These are phyloP conservation scores for Odocoileus virginianus DNA, from an alignment of 2,113 vertebrate species.

Conservation along the genomic window DNA sequence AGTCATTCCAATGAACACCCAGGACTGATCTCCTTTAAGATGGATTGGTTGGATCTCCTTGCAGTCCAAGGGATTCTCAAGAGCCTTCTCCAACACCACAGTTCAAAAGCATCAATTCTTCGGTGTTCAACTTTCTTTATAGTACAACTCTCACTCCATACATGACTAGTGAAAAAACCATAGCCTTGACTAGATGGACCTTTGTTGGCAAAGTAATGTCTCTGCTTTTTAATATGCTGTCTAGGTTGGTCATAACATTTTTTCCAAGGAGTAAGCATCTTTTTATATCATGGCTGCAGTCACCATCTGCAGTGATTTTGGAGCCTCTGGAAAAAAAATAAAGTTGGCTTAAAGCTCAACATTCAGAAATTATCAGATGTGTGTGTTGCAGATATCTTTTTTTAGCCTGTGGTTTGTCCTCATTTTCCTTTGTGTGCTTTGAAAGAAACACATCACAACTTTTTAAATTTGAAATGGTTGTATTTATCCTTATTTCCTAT, in stretches of 20 bases:
- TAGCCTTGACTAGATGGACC: background rate
- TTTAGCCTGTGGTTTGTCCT: background rate
- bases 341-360: background rate
- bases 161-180: background rate
- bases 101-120: background rate
- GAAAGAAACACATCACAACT: background rate
- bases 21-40: background rate
- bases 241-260: background rate
- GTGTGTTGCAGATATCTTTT: background rate
- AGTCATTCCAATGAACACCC: background rate
- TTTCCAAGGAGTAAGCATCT: background rate
- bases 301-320: background rate
- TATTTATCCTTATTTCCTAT: background rate
- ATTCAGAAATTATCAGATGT: background rate
- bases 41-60: background rate
- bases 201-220: background rate
- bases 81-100: background rate
- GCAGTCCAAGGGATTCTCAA: background rate
- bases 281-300: background rate
- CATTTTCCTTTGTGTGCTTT: background rate
- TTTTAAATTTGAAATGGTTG: background rate
- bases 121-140: background rate
- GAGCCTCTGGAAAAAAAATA: fast-evolving
- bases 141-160: background rate
- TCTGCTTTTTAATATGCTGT: background rate